A percentile compares a stretch with the other conserved stretches of the same genome.
Conservation (phyloP, 1,140 invertebrate genomes). For the Nasonia giraulti region DNA sequence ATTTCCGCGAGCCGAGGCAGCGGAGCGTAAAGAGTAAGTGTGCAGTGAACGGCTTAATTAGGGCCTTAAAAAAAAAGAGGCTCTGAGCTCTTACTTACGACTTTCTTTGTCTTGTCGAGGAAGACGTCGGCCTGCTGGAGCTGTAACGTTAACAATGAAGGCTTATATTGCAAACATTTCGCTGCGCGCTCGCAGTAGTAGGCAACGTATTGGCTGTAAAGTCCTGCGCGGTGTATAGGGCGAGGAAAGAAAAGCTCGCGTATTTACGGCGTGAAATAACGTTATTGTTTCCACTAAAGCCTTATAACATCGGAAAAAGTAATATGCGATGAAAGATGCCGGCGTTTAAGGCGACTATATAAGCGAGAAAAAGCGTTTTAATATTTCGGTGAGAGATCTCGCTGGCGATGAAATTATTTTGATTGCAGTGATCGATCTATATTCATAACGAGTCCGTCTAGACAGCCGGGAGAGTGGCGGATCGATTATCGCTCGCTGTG, state of each 20-base stretch:
- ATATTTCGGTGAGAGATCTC: too few relatives aligned
- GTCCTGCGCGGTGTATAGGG: not conserved
- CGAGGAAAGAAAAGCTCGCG: not conserved
- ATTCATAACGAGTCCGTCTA: too few relatives aligned
- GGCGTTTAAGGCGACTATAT: not conserved
- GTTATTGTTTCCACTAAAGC: slow-evolving; percentile 30
- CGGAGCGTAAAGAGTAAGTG: not conserved
- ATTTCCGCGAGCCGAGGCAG: not conserved
- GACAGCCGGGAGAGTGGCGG: too few relatives aligned
- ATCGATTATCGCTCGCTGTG: too few relatives aligned
- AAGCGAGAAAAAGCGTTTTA: not conserved
- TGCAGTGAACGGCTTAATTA: not conserved
- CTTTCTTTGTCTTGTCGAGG: slow-evolving; percentile 67
- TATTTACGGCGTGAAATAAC: slow-evolving; percentile 11
- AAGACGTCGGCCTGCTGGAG: slow-evolving; percentile 66
- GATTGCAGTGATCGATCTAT: too few relatives aligned
- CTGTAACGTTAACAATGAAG: slow-evolving; percentile 59
- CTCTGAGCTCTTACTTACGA: slow-evolving; percentile 58
- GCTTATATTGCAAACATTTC: slow-evolving; percentile 28
- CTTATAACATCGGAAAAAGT: slow-evolving; percentile 1
- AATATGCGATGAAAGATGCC: not conserved
- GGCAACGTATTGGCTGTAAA: slow-evolving; percentile 4
- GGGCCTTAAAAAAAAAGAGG: not conserved
- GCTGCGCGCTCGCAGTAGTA: too few relatives aligned
- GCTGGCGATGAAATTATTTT: too few relatives aligned